A percentile compares a stretch with the other conserved stretches of the same genome.
phyloP scores from a whole-genome alignment of 2,888 invertebrate genomes.

The Aphodius granarius region DNA sequence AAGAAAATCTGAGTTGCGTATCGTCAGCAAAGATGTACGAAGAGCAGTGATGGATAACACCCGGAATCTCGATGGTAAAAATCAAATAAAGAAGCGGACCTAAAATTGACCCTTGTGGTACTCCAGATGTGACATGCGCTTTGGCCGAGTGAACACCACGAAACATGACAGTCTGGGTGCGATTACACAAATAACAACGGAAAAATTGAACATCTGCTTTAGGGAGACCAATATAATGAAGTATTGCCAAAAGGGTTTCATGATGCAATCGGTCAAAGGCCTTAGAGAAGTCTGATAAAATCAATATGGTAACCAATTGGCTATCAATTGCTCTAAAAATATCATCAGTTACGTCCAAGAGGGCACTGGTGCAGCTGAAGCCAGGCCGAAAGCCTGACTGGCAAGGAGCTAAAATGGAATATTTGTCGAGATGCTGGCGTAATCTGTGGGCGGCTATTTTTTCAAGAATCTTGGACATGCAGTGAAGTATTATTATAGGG shows the following conservation, averaged over 20 bases:
- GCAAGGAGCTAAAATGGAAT: too few species aligned
- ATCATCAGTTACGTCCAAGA: too few species aligned
- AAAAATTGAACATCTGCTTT: not conserved
- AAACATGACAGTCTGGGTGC: not conserved
- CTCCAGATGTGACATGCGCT: not conserved
- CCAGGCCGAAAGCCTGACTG: too few species aligned
- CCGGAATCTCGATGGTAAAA: not conserved
- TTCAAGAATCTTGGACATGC: too few species aligned
- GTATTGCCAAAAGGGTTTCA: not conserved
- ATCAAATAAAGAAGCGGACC: too few species aligned
- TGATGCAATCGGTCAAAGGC: not conserved
- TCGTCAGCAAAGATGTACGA: constrained; percentile 1
- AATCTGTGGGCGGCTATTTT: too few species aligned
- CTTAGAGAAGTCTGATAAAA: not conserved
- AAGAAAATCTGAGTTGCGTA: not conserved
- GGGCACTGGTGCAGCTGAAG: too few species aligned
- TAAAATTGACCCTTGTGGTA: not conserved
- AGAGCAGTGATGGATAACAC: not conserved
- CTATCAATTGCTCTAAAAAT: not conserved
- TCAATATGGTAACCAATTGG: not conserved
- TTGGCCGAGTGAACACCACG: not conserved
- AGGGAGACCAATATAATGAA: not conserved
- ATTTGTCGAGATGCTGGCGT: too few species aligned
- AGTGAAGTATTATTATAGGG: too few species aligned
- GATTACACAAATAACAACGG: not conserved